These are phyloP conservation scores for Rhabdomys dilectus DNA, from an alignment of 2,113 vertebrate genomes.

Conservation along the genomic window DNA sequence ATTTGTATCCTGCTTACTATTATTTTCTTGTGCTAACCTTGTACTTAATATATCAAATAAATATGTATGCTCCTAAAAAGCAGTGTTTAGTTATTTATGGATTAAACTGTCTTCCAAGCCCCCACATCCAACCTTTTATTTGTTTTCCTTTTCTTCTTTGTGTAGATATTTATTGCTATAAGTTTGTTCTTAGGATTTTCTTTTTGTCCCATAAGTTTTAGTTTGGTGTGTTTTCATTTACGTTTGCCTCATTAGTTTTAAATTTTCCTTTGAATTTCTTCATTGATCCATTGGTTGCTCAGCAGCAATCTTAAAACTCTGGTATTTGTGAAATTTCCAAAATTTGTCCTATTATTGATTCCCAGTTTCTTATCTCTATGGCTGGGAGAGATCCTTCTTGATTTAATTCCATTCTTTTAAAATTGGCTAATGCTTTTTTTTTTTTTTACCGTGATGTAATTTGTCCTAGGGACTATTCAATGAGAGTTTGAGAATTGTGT, in stretches of 20 bases:
- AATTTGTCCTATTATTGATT: not conserved
- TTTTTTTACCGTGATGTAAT: not conserved
- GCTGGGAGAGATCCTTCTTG: not conserved
- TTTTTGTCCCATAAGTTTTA: not conserved
- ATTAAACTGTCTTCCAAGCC: not conserved
- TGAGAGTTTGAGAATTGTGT: not conserved
- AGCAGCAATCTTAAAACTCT: not conserved
- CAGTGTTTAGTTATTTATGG: not conserved
- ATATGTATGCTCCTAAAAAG: not conserved
- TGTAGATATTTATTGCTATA: not conserved
- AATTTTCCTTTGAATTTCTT: not conserved
- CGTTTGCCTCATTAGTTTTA: not conserved
- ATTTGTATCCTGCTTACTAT: not conserved
- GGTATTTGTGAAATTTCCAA: not conserved
- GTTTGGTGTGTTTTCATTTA: not conserved
- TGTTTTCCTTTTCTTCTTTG: not conserved
- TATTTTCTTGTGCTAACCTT: not conserved
- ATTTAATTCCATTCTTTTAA: not conserved
- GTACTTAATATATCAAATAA: not conserved
- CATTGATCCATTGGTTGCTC: not conserved
- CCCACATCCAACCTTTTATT: not conserved
- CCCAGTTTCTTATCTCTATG: not conserved
- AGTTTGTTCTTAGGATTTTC: not conserved
- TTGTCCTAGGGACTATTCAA: not conserved
- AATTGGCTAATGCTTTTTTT: not conserved